These are phyloP conservation scores for Meloe dianella DNA, from an alignment of 2,888 invertebrate genomes.

Conservation along the genomic window DNA sequence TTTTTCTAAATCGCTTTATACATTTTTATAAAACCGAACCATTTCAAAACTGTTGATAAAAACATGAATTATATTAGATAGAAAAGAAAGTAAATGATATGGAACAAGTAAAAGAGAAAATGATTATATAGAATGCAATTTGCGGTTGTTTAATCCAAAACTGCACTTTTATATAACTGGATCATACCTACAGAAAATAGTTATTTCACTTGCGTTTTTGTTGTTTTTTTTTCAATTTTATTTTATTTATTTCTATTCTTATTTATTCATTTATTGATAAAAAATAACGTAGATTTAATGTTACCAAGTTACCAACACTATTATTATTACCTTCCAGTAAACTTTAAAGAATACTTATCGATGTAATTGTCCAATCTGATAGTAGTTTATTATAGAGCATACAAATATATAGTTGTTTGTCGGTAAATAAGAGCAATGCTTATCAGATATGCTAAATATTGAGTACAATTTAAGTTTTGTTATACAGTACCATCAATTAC, in stretches of 20 bases:
- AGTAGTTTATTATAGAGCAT: background rate
- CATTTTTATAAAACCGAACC: too few species aligned
- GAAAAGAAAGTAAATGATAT: constrained; percentile 6
- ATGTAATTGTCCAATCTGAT: constrained; percentile 1
- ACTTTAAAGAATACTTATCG: background rate
- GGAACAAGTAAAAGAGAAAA: constrained; percentile 1
- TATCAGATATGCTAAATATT: constrained; percentile 6
- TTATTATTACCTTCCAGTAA: background rate
- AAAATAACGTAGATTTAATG: background rate
- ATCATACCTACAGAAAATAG: background rate
- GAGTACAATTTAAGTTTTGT: too few species aligned
- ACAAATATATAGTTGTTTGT: background rate
- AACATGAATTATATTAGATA: background rate
- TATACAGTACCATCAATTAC: background rate
- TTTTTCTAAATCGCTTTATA: too few species aligned
- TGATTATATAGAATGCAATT: background rate
- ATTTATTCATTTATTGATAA: background rate
- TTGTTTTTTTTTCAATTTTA: too few species aligned
- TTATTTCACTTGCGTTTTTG: background rate
- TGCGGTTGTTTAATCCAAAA: background rate
- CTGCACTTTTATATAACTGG: background rate
- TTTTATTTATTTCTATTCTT: too few species aligned
- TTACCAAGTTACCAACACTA: background rate
- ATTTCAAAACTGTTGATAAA: background rate
- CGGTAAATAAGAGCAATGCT: background rate